A percentile compares a stretch with the other conserved stretches of the same genome.
Evolutionary conservation across 2,113 vertebrate genomes (phyloP).

Genomic region (Capricornis sumatraensis): DNA sequence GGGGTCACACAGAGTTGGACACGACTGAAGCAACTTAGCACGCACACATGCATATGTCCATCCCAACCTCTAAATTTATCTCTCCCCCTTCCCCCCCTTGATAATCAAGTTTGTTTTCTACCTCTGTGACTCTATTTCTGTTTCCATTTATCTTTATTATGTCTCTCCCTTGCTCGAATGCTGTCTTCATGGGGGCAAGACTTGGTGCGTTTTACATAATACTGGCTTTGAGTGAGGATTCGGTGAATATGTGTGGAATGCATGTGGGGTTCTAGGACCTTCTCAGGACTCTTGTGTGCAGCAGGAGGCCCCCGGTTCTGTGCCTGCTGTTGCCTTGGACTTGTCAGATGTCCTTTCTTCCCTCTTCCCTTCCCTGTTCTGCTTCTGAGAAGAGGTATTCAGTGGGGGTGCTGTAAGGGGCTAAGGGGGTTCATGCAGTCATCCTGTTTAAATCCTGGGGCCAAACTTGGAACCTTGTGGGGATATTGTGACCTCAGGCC

Average conservation of each 20-base stretch:
- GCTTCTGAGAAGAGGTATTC: background rate
- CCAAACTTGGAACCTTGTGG: background rate
- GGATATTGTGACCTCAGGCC: background rate
- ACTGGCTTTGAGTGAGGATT: background rate
- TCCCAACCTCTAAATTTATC: background rate
- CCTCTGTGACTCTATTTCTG: background rate
- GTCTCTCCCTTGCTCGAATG: background rate
- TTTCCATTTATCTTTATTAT: background rate
- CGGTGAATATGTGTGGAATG: background rate
- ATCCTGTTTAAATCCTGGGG: background rate
- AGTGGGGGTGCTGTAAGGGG: background rate
- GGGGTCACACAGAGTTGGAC: background rate
- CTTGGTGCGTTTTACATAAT: background rate
- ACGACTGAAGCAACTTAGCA: background rate
- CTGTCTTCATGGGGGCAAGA: background rate
- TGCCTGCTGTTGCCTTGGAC: background rate
- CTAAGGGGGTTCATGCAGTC: background rate
- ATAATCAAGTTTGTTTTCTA: background rate
- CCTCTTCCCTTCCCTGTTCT: background rate
- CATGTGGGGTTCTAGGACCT: background rate
- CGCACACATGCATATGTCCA: background rate
- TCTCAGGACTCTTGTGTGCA: background rate
- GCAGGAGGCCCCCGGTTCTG: background rate
- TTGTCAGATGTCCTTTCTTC: no score
- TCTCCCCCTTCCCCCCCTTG: background rate